Conservation (phyloP, 2,888 invertebrate species). For the Diplazon laetatorius region DNA sequence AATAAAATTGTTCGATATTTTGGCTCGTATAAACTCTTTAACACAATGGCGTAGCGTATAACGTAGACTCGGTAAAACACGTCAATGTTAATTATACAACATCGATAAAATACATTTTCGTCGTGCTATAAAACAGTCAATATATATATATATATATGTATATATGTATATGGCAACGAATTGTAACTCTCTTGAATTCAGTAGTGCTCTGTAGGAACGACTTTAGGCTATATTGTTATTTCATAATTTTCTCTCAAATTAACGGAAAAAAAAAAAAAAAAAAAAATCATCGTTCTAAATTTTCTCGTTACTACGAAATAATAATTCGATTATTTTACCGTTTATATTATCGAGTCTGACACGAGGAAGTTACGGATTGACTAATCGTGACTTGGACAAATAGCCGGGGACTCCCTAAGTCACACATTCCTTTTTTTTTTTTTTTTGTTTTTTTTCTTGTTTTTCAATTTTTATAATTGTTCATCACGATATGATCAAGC, state of each 20-base stretch:
- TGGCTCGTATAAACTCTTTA: conserved; percentile 50
- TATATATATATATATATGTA: too few relatives aligned
- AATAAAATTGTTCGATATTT: conserved; percentile 45
- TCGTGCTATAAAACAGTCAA: conserved; percentile 63
- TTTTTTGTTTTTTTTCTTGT: conserved; percentile 10
- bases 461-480: too few relatives aligned
- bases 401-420: conserved; percentile 51
- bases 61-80: conserved; percentile 57
- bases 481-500: conserved; percentile 37
- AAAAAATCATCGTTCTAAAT: conserved; percentile 36
- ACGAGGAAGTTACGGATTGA: conserved; percentile 38
- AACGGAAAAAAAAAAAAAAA: conserved; percentile 45
- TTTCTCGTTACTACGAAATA: conserved; percentile 23
- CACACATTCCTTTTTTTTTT: background rate
- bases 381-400: conserved; percentile 17
- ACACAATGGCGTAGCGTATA: conserved; percentile 55
- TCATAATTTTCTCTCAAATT: conserved; percentile 24
- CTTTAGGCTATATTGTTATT: conserved; percentile 55
- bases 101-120: conserved; percentile 64
- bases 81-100: conserved; percentile 64
- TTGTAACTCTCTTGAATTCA: conserved; percentile 64
- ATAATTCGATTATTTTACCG: conserved; percentile 18
- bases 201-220: conserved; percentile 65
- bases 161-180: conserved; percentile 59
- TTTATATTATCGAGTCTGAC: conserved; percentile 26